Evolutionary conservation across 2,113 vertebrate species (phyloP), one percentile per base, ranked within the genome.

Genomic region (Xenopus tropicalis): DNA sequence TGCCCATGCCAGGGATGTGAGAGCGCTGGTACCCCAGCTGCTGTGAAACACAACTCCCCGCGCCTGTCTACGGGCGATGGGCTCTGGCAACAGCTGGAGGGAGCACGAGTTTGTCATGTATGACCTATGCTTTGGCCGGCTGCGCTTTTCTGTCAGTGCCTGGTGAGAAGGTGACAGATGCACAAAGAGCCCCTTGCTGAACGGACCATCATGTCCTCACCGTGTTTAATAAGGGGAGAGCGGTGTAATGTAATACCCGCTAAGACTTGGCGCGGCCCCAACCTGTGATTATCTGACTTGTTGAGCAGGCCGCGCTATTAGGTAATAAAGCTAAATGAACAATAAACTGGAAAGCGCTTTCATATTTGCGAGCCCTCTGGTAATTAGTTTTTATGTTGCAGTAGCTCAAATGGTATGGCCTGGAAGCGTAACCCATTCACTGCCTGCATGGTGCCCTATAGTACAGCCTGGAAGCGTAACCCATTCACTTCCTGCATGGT

Each of bases 401-500:
- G 66, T 75, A 75, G 72, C 72, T 69, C 46, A 37, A 56, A n/a
- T 54, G 46, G 62, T 69, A 54, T 21, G 23, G 16, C 51, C 62
- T 67, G 58, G 22, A 44, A 19, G 69, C 16, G 62, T 29, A 61
- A 68, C 64, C 46, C 57, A 48, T 61, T 43, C 54, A 29, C 22
- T 61, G 24, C 54, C 64, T 19, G 29, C 10, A 37, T 37, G 29
- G 29, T 37, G 29, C 29, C 29, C 1, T 56, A 48, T 48, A 12
- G 46, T 13, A 10, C 13, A 16, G 46, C 16, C 46, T 48, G 46
- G 46, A 17, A 37, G 29, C 10, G 29, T 37, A 37, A 37, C 2
- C 29, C 29, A 37, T 37, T 37, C 29, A 37, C 29, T 37, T 5
- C 29, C 29, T 37, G 29, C 10, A 37, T 37, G 29, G 29, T 37